Conservation (phyloP, 2,888 invertebrate genomes). For the Cacoxenus indagator region DNA sequence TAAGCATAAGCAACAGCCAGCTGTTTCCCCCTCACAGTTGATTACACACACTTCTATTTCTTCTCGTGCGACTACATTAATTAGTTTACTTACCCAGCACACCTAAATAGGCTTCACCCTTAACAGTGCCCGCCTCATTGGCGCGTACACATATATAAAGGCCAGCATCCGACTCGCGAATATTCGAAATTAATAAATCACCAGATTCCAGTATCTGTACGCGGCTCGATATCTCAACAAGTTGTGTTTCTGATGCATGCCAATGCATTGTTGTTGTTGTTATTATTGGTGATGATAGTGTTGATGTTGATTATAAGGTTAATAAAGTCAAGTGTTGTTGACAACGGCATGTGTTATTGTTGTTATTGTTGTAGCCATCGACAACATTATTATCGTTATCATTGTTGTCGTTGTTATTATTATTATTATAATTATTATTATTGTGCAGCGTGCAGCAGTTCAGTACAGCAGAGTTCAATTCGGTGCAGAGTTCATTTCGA, state of each 20-base stretch:
- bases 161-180: slow-evolving; percentile 86
- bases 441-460: too few relatives aligned
- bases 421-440: too few relatives aligned
- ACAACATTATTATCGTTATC: too few relatives aligned
- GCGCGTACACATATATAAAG: slow-evolving; percentile 89
- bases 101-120: slow-evolving; percentile 84
- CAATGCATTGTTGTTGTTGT: not conserved
- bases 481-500: too few relatives aligned
- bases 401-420: slow-evolving; percentile 14
- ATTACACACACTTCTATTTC: too few relatives aligned
- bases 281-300: slow-evolving; percentile 14
- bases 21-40: too few relatives aligned
- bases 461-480: too few relatives aligned
- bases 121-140: slow-evolving; percentile 90
- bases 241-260: slow-evolving; percentile 73
- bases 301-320: slow-evolving; percentile 7
- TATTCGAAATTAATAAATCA: slow-evolving; percentile 88
- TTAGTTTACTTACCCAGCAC: slow-evolving; percentile 79
- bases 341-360: not conserved
- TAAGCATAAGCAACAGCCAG: too few relatives aligned
- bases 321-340: slow-evolving; percentile 5
- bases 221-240: slow-evolving; percentile 79
- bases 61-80: too few relatives aligned
- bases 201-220: slow-evolving; percentile 89
- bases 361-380: slow-evolving; percentile 12